Base-by-base conservation (phyloP, 2,888 invertebrate species). In the Gisinianus flammeolus region DNA sequence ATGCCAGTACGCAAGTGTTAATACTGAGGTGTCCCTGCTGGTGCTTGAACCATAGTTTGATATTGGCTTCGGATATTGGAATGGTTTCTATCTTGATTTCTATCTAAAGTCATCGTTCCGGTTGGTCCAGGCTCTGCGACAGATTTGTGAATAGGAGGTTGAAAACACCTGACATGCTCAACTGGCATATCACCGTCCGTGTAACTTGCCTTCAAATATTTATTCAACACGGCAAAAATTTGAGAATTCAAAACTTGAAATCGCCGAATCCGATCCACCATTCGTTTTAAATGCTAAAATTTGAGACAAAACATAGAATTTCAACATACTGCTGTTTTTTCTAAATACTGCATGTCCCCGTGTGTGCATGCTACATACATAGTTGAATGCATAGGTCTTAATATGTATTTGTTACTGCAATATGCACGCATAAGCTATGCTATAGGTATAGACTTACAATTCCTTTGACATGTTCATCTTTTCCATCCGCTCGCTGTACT, bases 201-300 rank as follows among this genome's bases (percentile, higher is more conserved):
- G 85, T 93, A 93, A 76, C 93, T 94, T 1, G 94, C 93, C 85
- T 94, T 94, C 80, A 97, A 90, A 88, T 97, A 97, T 86, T 98
- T 96, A 62, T 96, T 95, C 79, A 98, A 89, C 81, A 96, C 93
- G 64, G 97, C 96, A 89, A 97, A 97, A 85, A 98, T 96, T 89
- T 99, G 98, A 16, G 96, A 97, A 89, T 99, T 99, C 78, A 99
- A 90, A 81, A 99, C 97, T 89, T 99, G 98, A 89, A 98, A 98
- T 79, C 98, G 92, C 67, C 98, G 91, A 86, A 99, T 97, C 82
- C 98, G 91, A 88, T 99, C 98, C 80, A 97, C 97, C 97, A 98
- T 97, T 77, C 95, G 91, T 86, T 97, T 97, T 84, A 98, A 89
- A 83, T 93, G 94, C 96, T 97, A 87, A 85, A 86, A 88, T 83